Base-by-base conservation (phyloP, 2,797 vertebrate species). In the Molossus alvarezi region DNA sequence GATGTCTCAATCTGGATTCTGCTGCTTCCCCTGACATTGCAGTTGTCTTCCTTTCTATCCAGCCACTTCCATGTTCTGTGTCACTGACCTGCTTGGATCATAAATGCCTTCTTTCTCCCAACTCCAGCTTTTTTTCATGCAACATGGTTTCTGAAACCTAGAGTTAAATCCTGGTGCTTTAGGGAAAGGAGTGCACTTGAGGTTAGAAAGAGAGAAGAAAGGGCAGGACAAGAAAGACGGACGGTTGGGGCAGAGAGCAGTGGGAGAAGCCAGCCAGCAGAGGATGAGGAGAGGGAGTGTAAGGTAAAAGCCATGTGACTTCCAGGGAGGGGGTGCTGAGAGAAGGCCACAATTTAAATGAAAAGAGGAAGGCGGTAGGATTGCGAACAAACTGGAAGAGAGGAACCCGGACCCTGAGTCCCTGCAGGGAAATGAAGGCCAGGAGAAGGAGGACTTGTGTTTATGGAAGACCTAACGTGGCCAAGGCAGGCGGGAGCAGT, bases 281-380 rank as follows among this genome's bases (percentile, higher is more conserved):
- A 73, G 25, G n/a, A 17, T n/a, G 62, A 25, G 37, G 11, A 45
- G 15, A 55, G 29, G 72, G 67, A 71, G 60, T n/a, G 79, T 18
- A 18, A 90, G 60, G 81, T 69, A 57, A 53, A 88, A 84, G 81
- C 64, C 58, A 18, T 1, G 71, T 86, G 92, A 76, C 86, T 79
- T 48, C 9, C 65, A 62, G 14, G 21, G 6, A 18, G 64, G 57
- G 18, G 41, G 53, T 45, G 29, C 10, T 6, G 57, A 76, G 51
- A 23, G 64, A 71, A 81, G 75, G 37, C 86, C 72, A 69, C 69
- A 45, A n/a, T 90, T 93, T 90, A 86, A 92, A 93, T 87, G 95
- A 77, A 89, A 94, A 88, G 58, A 48, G 60, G 20, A 76, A 33
- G 72, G 65, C 3, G 0, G 53, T 6, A 41, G 79, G 82, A 73